Evolutionary conservation across 2,113 vertebrate species (phyloP).

Genomic region (Tangachromis dhanisi): DNA sequence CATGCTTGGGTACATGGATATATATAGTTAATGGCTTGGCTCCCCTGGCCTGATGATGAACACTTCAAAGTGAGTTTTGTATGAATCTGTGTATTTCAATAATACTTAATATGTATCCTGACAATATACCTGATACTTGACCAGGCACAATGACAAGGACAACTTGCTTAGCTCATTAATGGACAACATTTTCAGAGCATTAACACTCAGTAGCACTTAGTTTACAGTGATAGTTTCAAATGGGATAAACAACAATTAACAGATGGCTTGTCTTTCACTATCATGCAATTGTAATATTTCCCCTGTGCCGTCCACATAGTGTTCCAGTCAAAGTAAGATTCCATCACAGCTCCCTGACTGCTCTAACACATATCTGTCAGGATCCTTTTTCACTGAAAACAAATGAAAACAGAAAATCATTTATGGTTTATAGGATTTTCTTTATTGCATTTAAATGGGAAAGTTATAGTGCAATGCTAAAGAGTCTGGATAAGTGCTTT

Average conservation of each 20-base stretch:
- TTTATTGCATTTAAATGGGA: constrained; percentile 44
- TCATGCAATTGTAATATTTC: background rate
- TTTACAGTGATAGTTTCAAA: background rate
- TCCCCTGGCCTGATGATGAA: background rate
- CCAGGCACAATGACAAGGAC: background rate
- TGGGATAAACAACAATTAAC: background rate
- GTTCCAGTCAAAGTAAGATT: background rate
- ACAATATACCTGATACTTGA: background rate
- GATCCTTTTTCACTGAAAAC: background rate
- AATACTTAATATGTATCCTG: background rate
- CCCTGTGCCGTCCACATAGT: fast-evolving
- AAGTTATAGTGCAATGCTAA: constrained; percentile 14
- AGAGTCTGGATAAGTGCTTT: constrained; percentile 5
- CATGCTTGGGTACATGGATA: background rate
- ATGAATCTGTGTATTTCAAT: background rate
- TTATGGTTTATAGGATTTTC: background rate
- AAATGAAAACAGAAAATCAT: background rate
- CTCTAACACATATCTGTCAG: background rate
- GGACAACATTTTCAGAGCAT: background rate
- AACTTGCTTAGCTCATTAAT: background rate
- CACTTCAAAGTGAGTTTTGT: background rate
- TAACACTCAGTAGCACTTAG: background rate
- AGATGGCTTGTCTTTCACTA: background rate
- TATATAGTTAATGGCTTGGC: background rate
- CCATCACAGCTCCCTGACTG: background rate